These are phyloP conservation scores for Mellilla xanthometata DNA, from an alignment of 2,888 invertebrate species.

Conservation along the genomic window DNA sequence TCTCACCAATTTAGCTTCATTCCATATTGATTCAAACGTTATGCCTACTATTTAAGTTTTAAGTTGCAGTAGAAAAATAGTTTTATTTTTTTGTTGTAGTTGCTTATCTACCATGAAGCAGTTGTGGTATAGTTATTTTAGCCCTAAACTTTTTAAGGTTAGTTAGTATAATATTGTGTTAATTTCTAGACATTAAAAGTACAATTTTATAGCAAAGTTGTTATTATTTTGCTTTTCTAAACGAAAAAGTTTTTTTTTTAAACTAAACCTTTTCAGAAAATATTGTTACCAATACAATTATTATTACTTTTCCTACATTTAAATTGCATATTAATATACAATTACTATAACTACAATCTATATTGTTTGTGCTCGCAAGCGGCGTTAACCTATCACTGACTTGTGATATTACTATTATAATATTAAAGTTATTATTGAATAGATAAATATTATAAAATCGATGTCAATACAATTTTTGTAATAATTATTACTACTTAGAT, in stretches of 20 bases:
- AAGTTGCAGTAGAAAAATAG: constrained; percentile 35
- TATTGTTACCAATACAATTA: no score
- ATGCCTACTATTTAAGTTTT: background rate
- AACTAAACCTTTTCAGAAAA: no score
- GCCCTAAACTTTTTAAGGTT: background rate
- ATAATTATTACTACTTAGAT: no score
- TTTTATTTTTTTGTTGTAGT: constrained; percentile 14
- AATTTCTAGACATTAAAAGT: background rate
- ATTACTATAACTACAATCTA: constrained; percentile 20
- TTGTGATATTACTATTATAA: constrained; percentile 10
- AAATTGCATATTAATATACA: background rate
- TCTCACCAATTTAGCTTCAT: background rate
- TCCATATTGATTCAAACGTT: no score
- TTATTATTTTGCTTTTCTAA: no score
- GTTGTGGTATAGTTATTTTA: background rate
- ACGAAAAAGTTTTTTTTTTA: no score
- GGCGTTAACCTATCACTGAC: constrained; percentile 23
- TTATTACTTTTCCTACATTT: no score
- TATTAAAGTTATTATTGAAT: constrained; percentile 11
- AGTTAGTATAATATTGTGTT: no score
- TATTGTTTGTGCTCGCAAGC: constrained; percentile 32
- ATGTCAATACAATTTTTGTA: no score
- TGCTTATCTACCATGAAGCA: constrained; percentile 14
- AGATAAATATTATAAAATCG: no score
- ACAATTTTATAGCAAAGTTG: background rate